Evolutionary conservation across 2,113 vertebrate species (phyloP).

Genomic region (Columba janthina): DNA sequence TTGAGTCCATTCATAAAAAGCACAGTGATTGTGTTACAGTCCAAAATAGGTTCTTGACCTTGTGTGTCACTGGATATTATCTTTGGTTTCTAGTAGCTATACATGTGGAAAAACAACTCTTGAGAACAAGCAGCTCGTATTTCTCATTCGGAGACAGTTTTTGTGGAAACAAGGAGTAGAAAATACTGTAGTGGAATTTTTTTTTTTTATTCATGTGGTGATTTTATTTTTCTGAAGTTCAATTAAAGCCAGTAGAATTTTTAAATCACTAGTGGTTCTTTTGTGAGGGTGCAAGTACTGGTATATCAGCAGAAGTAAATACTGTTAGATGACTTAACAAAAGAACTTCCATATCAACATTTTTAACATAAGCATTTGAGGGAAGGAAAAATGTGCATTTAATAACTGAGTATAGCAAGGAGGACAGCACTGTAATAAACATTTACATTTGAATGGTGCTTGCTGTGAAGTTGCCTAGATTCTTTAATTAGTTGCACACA

Average conservation of each 20-base stretch:
- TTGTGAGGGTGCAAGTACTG: background rate
- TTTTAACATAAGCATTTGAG: background rate
- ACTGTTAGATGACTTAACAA: background rate
- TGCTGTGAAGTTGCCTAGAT: background rate
- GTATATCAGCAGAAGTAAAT: background rate
- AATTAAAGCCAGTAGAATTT: background rate
- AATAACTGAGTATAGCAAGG: background rate
- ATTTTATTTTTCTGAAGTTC: background rate
- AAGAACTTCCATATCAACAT: background rate
- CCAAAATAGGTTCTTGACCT: background rate
- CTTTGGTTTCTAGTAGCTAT: background rate
- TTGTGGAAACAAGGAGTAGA: background rate
- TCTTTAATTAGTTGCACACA: background rate
- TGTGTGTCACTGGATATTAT: background rate
- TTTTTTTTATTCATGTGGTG: background rate
- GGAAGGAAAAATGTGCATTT: background rate
- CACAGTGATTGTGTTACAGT: background rate
- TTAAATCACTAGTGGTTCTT: background rate
- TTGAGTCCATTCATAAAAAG: slow-evolving; percentile 3
- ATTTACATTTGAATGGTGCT: background rate
- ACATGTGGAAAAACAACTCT: background rate
- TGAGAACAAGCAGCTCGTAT: background rate
- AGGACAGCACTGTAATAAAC: background rate
- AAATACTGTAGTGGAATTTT: background rate
- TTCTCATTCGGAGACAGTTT: background rate